Evolutionary conservation across 2,888 invertebrate genomes (phyloP), one percentile per base, ranked within the genome.

Genomic region (Temnothorax unifasciatus): DNA sequence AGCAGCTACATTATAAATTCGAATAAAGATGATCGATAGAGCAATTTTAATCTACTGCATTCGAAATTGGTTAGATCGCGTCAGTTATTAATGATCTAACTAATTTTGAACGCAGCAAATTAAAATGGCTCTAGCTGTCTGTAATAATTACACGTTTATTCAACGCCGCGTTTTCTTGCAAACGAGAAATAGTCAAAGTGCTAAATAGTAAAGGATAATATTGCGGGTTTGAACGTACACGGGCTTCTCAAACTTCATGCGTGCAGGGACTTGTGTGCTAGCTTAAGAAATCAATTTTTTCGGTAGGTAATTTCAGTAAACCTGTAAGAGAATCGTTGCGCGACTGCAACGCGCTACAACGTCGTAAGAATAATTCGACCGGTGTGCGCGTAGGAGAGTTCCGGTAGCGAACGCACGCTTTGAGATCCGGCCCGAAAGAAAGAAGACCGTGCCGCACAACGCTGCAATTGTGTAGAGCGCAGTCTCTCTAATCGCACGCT

Each of bases 401-500:
- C 79, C 79, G 79, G 73, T 59, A 71, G 71, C 71, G 79, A 79
- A 71, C 47, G 59, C 71, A 21, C 79, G 34, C 71, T 59, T 59
- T 71, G 79, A 79, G 79, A 79, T 79, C 71, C 71, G 79, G 79
- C 59, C 79, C 47, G 66, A 68, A 68, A 68, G 59, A 81, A 81
- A 81, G 79, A 81, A 61, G 79, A 81, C 75, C 73, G 52, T 75
- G 52, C 38, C 75, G 50, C 38, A 61, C 79, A 77, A 61, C 77
- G 77, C 41, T 34, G 76, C 77, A 82, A 73, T 83, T 75, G 82
- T 75, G 75, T 29, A 18, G 68, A 75, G 66, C 52, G 82, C 61
- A 44, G 61, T 82, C 85, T 85, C 74, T 54, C 68, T 81, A 81
- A 75, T 69, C 75, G 84, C 84, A 86, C 75, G 86, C 86, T 82